A percentile compares a stretch with the other conserved stretches of the same genome.
Evolutionary conservation across 1,140 invertebrate species (phyloP).

Genomic region (Oreohelix idahoensis): DNA sequence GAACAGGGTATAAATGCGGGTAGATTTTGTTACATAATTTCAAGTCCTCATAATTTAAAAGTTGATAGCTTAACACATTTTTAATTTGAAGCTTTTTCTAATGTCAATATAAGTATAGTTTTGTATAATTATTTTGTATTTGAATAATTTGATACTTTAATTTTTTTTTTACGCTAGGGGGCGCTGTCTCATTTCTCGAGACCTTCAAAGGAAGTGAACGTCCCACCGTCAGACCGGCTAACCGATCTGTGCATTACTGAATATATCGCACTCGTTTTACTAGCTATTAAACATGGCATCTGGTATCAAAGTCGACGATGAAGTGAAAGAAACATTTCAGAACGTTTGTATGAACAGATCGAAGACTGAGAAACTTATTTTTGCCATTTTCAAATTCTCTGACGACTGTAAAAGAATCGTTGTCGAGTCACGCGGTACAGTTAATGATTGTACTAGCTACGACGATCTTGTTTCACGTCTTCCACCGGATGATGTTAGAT

Average conservation of each 20-base stretch:
- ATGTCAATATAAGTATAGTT: neutral
- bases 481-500: constrained; percentile 28
- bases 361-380: constrained; percentile 7
- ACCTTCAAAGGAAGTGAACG: constrained; percentile 37
- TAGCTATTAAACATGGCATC: constrained; percentile 3
- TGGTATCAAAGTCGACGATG: constrained; percentile 21
- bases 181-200: constrained; percentile 6
- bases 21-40: neutral
- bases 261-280: neutral
- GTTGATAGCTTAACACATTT: neutral
- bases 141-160: neutral
- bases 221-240: constrained; percentile 26
- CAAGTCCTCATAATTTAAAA: neutral
- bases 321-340: neutral
- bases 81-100: too few species aligned
- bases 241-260: neutral
- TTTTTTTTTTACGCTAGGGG: neutral
- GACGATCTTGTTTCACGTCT: constrained; percentile 17
- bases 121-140: neutral
- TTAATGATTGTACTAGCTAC: neutral
- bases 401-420: neutral
- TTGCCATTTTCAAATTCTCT: constrained; percentile 21
- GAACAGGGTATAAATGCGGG: neutral
- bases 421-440: neutral
- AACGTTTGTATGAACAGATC: neutral